phyloP scores from a whole-genome alignment of 2,888 invertebrate genomes.

The Melanostoma mellinum region DNA sequence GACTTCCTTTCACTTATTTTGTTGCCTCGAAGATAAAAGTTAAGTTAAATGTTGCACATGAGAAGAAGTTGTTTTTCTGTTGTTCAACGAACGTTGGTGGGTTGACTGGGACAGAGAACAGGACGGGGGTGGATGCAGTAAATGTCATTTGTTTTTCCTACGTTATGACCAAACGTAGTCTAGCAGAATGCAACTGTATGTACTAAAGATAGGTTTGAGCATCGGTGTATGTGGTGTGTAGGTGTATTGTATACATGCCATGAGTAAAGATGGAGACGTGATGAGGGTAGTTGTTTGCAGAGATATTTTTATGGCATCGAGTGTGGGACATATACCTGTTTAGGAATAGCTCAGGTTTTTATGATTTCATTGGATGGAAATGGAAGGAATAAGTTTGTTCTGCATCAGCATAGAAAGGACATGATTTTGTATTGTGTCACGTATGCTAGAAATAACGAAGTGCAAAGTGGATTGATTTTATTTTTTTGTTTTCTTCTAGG shows the following conservation, averaged over 20 bases:
- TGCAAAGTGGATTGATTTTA: slow-evolving; percentile 59
- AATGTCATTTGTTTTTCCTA: slow-evolving; percentile 35
- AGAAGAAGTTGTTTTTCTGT: slow-evolving; percentile 26
- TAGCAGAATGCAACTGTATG: slow-evolving; percentile 49
- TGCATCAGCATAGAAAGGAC: neutral
- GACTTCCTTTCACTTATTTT: slow-evolving; percentile 45
- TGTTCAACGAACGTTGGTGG: neutral
- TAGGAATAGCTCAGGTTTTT: slow-evolving; percentile 41
- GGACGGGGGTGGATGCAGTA: slow-evolving; percentile 13
- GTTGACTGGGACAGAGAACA: neutral
- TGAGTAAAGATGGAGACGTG: slow-evolving; percentile 3
- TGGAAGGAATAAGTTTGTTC: neutral
- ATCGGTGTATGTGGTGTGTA: neutral
- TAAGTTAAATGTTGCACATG: slow-evolving; percentile 67
- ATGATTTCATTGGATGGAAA: slow-evolving; percentile 39
- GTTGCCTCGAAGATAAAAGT: slow-evolving; percentile 59
- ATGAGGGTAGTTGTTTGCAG: slow-evolving; percentile 34
- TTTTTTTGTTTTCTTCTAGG: neutral
- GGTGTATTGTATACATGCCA: neutral
- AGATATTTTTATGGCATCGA: slow-evolving; percentile 40
- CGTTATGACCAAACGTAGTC: slow-evolving; percentile 63
- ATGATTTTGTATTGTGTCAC: slow-evolving; percentile 32
- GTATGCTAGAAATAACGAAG: slow-evolving; percentile 55
- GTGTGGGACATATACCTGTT: slow-evolving; percentile 47
- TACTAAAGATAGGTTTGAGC: slow-evolving; percentile 22